Conservation (phyloP, 2,113 vertebrate species). For the Aptenodytes forsteri region DNA sequence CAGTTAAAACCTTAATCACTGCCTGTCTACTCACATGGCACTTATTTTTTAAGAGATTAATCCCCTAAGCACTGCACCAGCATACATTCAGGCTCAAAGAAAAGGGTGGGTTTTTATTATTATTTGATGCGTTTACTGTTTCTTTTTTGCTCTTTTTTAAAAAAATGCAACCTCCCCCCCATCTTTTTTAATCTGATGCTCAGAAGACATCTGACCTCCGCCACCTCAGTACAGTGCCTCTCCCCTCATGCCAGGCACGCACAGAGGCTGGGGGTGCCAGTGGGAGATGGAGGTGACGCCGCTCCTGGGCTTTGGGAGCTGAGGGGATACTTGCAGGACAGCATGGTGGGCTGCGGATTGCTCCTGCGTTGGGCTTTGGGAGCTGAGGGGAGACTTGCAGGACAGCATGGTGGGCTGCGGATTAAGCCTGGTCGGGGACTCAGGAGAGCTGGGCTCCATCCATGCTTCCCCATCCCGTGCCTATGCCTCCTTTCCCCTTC, state of each 20-base stretch:
- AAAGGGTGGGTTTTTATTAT: slow-evolving; percentile 62
- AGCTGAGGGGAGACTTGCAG: not conserved
- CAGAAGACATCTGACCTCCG: not conserved
- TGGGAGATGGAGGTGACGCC: not conserved
- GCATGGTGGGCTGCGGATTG: not conserved
- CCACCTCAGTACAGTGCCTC: not conserved
- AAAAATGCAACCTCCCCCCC: not conserved
- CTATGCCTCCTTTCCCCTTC: not conserved
- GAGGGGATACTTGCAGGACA: not conserved
- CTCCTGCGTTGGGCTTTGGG: not conserved
- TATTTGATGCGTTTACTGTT: slow-evolving; percentile 42
- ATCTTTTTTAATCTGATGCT: not conserved
- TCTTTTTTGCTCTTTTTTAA: not conserved
- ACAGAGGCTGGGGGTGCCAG: not conserved
- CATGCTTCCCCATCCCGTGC: not conserved
- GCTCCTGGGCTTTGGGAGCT: not conserved
- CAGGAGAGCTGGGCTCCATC: not conserved
- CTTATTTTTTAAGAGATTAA: slow-evolving; percentile 91
- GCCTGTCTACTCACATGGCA: slow-evolving; percentile 98
- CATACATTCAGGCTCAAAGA: slow-evolving; percentile 79
- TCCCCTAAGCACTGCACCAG: slow-evolving; percentile 84
- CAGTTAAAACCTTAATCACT: slow-evolving; percentile 99
- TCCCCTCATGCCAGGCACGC: not conserved
- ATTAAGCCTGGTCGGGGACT: not conserved
- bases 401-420: rapidly evolving